Evolutionary conservation across 1,140 invertebrate genomes (phyloP).

Genomic region (Aphidius gifuensis): DNA sequence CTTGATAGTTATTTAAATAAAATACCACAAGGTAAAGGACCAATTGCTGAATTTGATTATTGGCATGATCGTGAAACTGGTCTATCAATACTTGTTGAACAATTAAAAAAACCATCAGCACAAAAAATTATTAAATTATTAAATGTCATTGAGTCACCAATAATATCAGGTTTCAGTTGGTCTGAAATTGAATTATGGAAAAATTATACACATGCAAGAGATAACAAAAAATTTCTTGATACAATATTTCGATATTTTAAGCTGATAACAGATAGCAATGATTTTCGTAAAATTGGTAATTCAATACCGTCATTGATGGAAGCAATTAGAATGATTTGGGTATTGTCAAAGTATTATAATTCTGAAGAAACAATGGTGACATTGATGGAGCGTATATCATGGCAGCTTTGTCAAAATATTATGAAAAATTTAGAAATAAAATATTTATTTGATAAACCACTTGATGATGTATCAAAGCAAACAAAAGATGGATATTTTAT

Average conservation of each 20-base stretch:
- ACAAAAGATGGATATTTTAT: conserved; percentile 63
- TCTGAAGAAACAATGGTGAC: conserved; percentile 73
- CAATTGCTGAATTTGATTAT: conserved; percentile 77
- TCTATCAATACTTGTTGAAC: conserved; percentile 74
- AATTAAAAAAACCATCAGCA: conserved; percentile 70
- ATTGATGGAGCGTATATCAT: conserved; percentile 76
- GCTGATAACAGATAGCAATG: conserved; percentile 68
- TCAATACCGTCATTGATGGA: conserved; percentile 75
- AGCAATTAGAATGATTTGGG: conserved; percentile 80
- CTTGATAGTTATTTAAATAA: conserved; percentile 39
- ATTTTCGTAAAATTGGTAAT: conserved; percentile 69
- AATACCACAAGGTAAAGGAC: conserved; percentile 65
- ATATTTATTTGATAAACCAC: conserved; percentile 65
- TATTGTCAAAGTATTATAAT: conserved; percentile 72
- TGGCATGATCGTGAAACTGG: conserved; percentile 77
- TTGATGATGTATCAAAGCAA: conserved; percentile 54
- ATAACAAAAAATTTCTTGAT: conserved; percentile 80
- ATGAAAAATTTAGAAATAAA: conserved; percentile 68
- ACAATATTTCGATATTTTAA: conserved; percentile 78
- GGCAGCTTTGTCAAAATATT: conserved; percentile 74
- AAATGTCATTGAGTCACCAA: conserved; percentile 52
- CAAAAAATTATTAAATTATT: conserved; percentile 63
- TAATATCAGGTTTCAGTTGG: conserved; percentile 55
- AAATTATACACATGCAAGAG: conserved; percentile 73
- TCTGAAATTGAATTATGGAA: conserved; percentile 63